phyloP scores from a whole-genome alignment of 92 coral and sea anemone genomes.

The Galaxea fascicularis region DNA sequence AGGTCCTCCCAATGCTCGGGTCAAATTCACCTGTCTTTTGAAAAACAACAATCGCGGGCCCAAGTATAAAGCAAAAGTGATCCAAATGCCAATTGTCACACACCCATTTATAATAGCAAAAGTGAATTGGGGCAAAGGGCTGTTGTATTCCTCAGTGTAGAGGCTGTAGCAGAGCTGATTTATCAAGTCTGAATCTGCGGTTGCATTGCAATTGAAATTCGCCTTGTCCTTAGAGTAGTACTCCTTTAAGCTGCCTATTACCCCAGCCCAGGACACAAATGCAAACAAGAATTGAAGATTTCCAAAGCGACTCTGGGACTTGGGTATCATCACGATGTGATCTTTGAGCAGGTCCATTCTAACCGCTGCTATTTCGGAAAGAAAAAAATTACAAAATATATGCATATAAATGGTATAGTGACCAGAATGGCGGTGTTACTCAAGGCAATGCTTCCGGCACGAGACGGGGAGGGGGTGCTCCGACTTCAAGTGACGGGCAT shows the following conservation, averaged over 20 bases:
- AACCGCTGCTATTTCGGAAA: neutral
- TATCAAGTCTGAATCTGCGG: neutral
- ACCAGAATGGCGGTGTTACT: too few relatives aligned
- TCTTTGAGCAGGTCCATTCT: conserved; percentile 11
- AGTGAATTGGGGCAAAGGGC: conserved; percentile 36
- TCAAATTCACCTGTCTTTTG: neutral
- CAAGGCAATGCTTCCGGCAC: too few relatives aligned
- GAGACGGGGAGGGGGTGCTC: too few relatives aligned
- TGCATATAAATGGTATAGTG: too few relatives aligned
- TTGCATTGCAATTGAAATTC: conserved; percentile 11
- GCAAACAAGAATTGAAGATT: neutral
- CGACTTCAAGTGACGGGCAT: too few relatives aligned
- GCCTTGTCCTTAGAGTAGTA: conserved; percentile 21
- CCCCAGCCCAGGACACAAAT: neutral
- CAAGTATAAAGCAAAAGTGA: conserved; percentile 21
- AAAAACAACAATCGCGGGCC: conserved; percentile 16
- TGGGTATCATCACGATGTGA: neutral
- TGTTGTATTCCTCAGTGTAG: neutral
- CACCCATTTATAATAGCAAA: conserved; percentile 48
- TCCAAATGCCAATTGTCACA: conserved; percentile 32
- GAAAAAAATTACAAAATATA: too few relatives aligned
- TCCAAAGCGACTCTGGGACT: conserved; percentile 19
- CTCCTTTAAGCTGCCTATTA: neutral
- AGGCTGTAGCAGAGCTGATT: conserved; percentile 25
- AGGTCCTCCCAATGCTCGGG: neutral